A percentile compares a stretch with the other conserved stretches of the same genome.
These are phyloP conservation scores for Polypedilum vanderplanki DNA, from an alignment of 1,140 invertebrate species.

Conservation along the genomic window DNA sequence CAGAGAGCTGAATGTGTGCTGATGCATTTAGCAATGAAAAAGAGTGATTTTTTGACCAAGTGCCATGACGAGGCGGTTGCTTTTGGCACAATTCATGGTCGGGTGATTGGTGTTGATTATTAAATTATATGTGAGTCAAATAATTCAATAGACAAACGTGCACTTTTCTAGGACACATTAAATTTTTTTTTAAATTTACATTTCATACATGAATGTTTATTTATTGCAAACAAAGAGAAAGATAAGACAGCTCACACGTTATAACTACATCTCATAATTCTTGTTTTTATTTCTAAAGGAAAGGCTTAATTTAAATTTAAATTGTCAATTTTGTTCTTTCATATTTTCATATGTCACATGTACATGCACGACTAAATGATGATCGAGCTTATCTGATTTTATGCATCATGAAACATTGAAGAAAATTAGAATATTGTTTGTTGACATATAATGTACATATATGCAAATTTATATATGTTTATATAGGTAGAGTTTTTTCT, in stretches of 20 bases:
- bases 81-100: conserved; percentile 9
- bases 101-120: neutral
- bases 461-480: no score
- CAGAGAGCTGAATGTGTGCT: neutral
- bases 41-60: neutral
- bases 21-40: conserved; percentile 18
- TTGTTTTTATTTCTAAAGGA: neutral
- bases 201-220: no score
- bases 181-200: no score
- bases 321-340: conserved; percentile 2
- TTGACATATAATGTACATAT: no score
- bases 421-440: neutral
- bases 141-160: no score
- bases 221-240: neutral
- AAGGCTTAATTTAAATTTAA: conserved; percentile 14
- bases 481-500: no score
- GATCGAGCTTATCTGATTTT: neutral
- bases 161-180: no score
- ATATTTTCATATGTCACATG: neutral
- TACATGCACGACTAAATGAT: neutral
- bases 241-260: neutral
- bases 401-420: conserved; percentile 9
- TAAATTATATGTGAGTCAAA: no score
- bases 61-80: neutral
- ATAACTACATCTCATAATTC: neutral